Base-by-base conservation (phyloP, 2,113 vertebrate species). In the Phalacrocorax carbo region DNA sequence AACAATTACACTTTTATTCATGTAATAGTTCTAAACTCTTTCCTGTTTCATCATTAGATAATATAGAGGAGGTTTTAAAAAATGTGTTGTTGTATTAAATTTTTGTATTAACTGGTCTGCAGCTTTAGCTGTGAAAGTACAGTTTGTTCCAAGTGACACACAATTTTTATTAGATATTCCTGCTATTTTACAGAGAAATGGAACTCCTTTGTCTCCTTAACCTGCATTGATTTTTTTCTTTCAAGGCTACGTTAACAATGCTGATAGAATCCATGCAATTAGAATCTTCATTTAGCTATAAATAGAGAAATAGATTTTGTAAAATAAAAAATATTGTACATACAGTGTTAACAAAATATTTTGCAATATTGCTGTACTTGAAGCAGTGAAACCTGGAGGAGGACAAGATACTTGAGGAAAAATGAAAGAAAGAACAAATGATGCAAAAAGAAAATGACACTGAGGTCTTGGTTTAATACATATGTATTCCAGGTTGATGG, bases 401-500 rank as follows among this genome's bases (percentile, higher is more conserved):
- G 88, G 95, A 96, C 92, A 96, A 96, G 98, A 97, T 96, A 98
- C 94, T 97, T 65, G 36, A 90, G 89, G 86, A 87, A 98, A 98
- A 98, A 98, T 88, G 88, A 98, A 97, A 97, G 98, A 97, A 98
- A 97, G 98, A 99, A 99, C 98, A 99, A 99, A 99, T 88, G 98
- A 99, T 98, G 99, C 99, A 99, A 99, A 99, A 99, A 99, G 98
- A 98, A 99, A 98, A 99, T 99, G 99, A 99, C 99, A 99, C 98
- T 61, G 98, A 98, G 99, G 99, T 98, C 98, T 98, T 98, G 98
- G 98, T 99, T 99, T 99, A 99, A 99, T 99, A 99, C 99, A 99
- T 99, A 99, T 99, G 99, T 99, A 99, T 99, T 99, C 98, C 98
- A 99, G 99, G 99, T 99, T 99, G 99, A 99, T 99, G 98, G 99